phyloP scores from a whole-genome alignment of 1,140 invertebrate species.

The Tachypleus tridentatus region DNA sequence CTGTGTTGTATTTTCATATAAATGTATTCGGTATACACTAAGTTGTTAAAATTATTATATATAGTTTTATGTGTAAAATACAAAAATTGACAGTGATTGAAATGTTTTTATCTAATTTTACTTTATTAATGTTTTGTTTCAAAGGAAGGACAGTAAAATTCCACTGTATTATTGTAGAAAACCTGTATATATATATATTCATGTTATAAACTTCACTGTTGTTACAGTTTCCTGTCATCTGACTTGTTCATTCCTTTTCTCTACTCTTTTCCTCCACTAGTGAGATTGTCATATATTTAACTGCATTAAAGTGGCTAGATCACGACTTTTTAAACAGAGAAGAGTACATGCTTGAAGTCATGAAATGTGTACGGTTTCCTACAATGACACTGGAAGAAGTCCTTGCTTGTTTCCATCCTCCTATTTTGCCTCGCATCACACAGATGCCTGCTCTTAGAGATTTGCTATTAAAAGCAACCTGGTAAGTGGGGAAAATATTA shows the following conservation, averaged over 20 bases:
- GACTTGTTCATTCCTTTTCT: no score
- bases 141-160: no score
- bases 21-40: no score
- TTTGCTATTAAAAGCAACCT: slow-evolving; percentile 10
- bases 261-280: neutral
- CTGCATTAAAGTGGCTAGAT: slow-evolving; percentile 13
- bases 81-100: no score
- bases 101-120: no score
- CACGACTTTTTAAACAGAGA: slow-evolving; percentile 9
- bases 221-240: neutral
- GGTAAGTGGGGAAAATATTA: slow-evolving; percentile 8
- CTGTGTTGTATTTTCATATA: no score
- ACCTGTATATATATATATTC: no score
- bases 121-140: no score
- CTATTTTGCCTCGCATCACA: slow-evolving; percentile 8
- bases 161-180: no score
- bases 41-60: no score
- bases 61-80: no score
- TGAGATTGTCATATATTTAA: slow-evolving; percentile 12
- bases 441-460: neutral
- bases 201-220: neutral
- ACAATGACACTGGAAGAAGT: slow-evolving; percentile 15
- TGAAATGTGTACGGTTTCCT: slow-evolving; percentile 10
- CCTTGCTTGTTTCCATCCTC: slow-evolving; percentile 13
- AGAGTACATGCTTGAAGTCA: neutral